phyloP scores from a whole-genome alignment of 2,888 invertebrate species.

The Falcaria lacertinaria region DNA sequence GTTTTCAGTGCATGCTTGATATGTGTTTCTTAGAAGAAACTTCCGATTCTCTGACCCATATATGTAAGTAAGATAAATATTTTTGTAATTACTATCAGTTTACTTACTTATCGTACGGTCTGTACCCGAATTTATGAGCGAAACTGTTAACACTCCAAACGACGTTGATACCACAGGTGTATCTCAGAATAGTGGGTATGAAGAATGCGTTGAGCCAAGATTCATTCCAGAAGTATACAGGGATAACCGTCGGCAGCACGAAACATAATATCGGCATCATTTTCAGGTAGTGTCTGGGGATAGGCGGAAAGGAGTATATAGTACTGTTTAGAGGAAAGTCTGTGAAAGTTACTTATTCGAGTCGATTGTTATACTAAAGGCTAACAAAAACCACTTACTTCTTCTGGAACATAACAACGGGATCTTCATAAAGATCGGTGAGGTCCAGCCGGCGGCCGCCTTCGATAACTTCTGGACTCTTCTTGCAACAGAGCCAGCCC shows the following conservation, averaged over 20 bases:
- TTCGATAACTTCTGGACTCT: conserved; percentile 90
- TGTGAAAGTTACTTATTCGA: too few species aligned
- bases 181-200: conserved; percentile 86
- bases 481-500: conserved; percentile 94
- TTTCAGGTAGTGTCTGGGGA: conserved; percentile 83
- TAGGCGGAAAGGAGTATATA: too few species aligned
- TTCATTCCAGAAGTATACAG: conserved; percentile 89
- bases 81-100: too few species aligned
- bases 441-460: conserved; percentile 91
- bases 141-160: conserved; percentile 97
- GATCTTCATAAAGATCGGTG: conserved; percentile 90
- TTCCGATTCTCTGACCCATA: neutral
- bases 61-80: neutral
- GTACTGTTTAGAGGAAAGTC: too few species aligned
- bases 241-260: conserved; percentile 88
- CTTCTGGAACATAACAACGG: conserved; percentile 91
- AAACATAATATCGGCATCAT: conserved; percentile 90
- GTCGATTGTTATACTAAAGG: too few species aligned
- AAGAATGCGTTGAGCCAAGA: conserved; percentile 86
- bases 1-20: too few species aligned
- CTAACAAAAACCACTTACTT: conserved; percentile 76
- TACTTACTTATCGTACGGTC: conserved; percentile 91
- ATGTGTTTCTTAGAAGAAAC: too few species aligned
- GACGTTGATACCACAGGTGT: conserved; percentile 87
- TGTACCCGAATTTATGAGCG: conserved; percentile 93